phyloP scores from a whole-genome alignment of 2,113 vertebrate species.

The Plecturocebus donacophilus region DNA sequence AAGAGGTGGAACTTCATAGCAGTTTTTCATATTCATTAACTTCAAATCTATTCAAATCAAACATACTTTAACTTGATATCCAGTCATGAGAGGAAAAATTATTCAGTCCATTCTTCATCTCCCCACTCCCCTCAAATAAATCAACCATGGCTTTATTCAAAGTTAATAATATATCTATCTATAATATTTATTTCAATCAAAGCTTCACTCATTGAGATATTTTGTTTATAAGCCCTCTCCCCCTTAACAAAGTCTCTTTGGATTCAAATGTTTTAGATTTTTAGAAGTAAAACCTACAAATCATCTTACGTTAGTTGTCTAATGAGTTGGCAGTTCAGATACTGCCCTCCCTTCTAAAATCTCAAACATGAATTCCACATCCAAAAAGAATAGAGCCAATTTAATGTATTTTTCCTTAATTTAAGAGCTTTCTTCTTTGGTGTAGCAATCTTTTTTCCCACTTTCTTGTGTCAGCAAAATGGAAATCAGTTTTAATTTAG shows the following conservation, averaged over 20 bases:
- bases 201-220: background rate
- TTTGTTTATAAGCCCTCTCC: background rate
- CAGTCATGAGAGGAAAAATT: background rate
- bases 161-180: background rate
- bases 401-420: conserved; percentile 29
- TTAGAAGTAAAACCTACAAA: background rate
- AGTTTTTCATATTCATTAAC: conserved; percentile 15
- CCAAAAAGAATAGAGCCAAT: background rate
- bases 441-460: background rate
- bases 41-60: conserved; percentile 48
- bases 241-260: background rate
- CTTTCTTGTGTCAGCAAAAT: conserved; percentile 24
- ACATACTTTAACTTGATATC: conserved; percentile 13
- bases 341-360: background rate
- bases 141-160: background rate
- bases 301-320: background rate
- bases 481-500: conserved; percentile 52
- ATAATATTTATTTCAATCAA: background rate
- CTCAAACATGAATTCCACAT: background rate
- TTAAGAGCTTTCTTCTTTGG: conserved; percentile 26
- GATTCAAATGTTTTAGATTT: conserved; percentile 21
- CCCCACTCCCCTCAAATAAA: background rate
- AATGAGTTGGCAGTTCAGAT: background rate
- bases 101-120: background rate
- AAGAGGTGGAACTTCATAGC: conserved; percentile 22